Conservation (phyloP, 2,797 vertebrate genomes). For the Margarornis squamiger region DNA sequence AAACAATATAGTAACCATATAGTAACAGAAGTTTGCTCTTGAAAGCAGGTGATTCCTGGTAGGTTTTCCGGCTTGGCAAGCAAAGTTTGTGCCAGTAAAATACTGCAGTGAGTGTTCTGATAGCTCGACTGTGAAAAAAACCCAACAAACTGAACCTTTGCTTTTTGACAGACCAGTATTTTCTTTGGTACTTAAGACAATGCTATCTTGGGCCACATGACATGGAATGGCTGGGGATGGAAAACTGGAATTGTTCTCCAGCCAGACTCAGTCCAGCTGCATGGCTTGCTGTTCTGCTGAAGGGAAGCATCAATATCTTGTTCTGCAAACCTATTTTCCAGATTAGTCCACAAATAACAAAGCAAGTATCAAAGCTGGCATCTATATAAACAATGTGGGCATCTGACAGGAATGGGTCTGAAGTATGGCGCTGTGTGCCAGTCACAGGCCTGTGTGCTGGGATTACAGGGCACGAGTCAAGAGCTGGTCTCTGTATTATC, state of each 20-base stretch:
- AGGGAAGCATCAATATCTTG: neutral
- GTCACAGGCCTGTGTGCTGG: neutral
- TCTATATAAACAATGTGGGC: neutral
- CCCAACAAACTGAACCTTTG: accelerated
- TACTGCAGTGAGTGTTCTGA: neutral
- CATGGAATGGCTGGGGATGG: neutral
- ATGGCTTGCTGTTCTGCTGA: neutral
- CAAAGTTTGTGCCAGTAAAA: neutral
- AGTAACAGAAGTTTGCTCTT: constrained; percentile 19
- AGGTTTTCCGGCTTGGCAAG: constrained; percentile 8
- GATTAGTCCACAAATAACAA: neutral
- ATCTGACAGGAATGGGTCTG: neutral
- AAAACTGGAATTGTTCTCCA: neutral
- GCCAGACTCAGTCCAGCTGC: neutral
- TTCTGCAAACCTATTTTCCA: neutral
- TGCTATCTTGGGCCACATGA: neutral
- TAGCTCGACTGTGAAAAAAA: neutral
- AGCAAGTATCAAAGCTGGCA: neutral
- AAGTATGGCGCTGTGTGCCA: accelerated
- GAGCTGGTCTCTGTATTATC: neutral
- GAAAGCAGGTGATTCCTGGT: constrained; percentile 21
- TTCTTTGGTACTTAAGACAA: neutral
- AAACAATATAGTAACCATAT: neutral
- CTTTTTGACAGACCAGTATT: neutral
- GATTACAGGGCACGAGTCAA: neutral